Conservation (phyloP, 2,797 vertebrate genomes). For the Poecile montanus region DNA sequence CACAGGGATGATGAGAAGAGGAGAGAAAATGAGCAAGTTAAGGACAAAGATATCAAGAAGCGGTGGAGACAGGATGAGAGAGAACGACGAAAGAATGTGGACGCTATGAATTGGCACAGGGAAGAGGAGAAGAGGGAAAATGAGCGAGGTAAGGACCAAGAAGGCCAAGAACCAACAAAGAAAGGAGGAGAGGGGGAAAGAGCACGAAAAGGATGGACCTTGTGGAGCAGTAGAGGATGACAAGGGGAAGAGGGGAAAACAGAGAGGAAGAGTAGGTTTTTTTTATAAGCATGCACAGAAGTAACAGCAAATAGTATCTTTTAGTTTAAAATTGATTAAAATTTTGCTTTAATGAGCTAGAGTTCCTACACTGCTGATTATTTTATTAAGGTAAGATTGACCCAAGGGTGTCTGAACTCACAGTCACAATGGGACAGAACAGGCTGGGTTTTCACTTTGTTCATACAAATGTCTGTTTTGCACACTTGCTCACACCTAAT, state of each 20-base stretch:
- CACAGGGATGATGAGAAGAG: conserved; percentile 72
- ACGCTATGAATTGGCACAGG: conserved; percentile 68
- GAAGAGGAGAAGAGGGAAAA: conserved; percentile 72
- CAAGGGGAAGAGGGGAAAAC: conserved; percentile 37
- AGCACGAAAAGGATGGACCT: neutral
- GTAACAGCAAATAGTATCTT: neutral
- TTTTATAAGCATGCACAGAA: neutral
- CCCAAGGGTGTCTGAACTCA: neutral
- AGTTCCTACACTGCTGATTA: neutral
- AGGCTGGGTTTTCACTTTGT: neutral
- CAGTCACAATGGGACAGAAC: neutral
- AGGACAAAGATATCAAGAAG: conserved; percentile 73
- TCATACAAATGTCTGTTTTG: neutral
- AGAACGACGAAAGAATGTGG: conserved; percentile 70
- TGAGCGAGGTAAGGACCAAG: conserved; percentile 70
- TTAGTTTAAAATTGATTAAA: neutral
- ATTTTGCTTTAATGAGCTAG: neutral
- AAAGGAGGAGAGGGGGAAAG: conserved; percentile 47
- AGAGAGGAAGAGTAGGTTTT: neutral
- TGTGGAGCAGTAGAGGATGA: neutral
- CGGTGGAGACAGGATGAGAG: conserved; percentile 72
- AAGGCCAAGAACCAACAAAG: conserved; percentile 38
- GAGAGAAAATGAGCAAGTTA: conserved; percentile 73
- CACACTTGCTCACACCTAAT: neutral
- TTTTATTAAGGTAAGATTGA: neutral